Base-by-base conservation (phyloP, 2,888 invertebrate species). In the Tuta absoluta region DNA sequence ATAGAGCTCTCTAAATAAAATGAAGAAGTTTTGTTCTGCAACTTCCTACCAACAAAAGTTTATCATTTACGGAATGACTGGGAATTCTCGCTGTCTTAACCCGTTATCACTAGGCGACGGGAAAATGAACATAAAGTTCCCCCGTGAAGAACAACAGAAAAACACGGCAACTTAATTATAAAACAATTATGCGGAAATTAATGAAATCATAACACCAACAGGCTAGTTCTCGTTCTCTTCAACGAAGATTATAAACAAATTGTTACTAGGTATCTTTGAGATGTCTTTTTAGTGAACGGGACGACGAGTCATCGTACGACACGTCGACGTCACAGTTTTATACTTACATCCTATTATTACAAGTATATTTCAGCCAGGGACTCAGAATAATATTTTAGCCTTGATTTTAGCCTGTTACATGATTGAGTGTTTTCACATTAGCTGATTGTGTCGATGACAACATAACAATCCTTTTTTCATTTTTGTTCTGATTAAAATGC, bases 141-240 rank as follows among this genome's bases (percentile, higher is more conserved):
- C 17, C 38, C n/a, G 14, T 41, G 11, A 59, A 41, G 49, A 48
- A 23, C 61, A 61, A 61, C 48, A 61, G 65, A 67, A 67, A 71
- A 67, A 66, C 63, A 65, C 33, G 66, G 64, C 75, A 79, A 79
- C 68, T 70, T 67, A 76, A 76, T 80, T 77, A 77, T 68, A 72
- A 78, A 74, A 72, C 72, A 79, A 75, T 80, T 77, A 33, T 73
- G 69, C 68, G 65, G 65, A 75, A 77, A 80, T 79, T 72, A 76
- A 80, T 79, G 72, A 76, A 79, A 79, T 80, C 71, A 77, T 66
- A 75, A 75, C 74, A 72, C 62, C 53, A 66, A 65, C 28, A 62
- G 63, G 45, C 4, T 45, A 17, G 7, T n/a, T n/a, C 45, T n/a
- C 61, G 62, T 28, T 8, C 65, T 68, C 67, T 66, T 66, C 69